These are phyloP conservation scores for Rynchops niger DNA, from an alignment of 2,113 vertebrate genomes.

Conservation along the genomic window DNA sequence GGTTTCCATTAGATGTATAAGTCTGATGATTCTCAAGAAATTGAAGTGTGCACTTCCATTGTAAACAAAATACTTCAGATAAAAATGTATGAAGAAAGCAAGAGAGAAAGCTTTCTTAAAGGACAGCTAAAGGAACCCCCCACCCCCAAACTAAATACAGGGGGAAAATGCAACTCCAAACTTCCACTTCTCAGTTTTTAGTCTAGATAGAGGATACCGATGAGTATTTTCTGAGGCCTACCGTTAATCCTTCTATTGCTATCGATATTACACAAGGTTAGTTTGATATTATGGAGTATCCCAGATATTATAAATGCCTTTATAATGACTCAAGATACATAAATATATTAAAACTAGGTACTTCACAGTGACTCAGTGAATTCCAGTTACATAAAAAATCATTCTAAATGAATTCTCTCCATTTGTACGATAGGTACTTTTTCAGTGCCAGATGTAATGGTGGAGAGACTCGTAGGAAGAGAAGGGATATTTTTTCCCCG, in stretches of 20 bases:
- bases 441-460: neutral
- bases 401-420: neutral
- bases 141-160: neutral
- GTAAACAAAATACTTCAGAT: slow-evolving; percentile 62
- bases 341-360: neutral
- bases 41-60: neutral
- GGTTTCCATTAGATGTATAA: slow-evolving; percentile 31
- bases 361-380: neutral
- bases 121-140: neutral
- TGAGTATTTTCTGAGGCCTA: neutral
- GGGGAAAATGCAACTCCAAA: neutral
- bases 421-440: neutral
- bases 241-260: neutral
- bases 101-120: neutral
- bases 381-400: neutral
- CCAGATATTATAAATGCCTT: neutral
- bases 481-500: neutral
- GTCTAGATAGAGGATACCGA: neutral
- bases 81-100: neutral
- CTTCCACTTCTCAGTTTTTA: neutral
- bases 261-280: neutral
- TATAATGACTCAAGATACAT: neutral
- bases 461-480: neutral
- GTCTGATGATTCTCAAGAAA: slow-evolving; percentile 31
- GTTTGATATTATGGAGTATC: neutral